Evolutionary conservation across 2,888 invertebrate species (phyloP), one percentile per base, ranked within the genome.

Genomic region (Cataglyphis rosenhaueri): DNA sequence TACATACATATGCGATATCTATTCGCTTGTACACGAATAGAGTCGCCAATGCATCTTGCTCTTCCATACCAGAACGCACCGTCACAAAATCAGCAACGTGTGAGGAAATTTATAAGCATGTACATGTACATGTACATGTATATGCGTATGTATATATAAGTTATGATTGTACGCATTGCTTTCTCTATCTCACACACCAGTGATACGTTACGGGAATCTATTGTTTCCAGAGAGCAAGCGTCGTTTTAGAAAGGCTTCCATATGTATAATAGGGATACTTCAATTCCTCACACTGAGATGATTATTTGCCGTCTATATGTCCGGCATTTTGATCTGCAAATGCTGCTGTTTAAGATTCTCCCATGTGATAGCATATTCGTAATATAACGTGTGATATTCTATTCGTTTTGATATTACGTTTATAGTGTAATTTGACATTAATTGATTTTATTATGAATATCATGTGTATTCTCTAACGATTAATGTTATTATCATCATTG

Each of bases 291-390:
- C 86, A 75, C 59, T 70, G 78, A 89, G 91, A 89, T 89, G 1
- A 84, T 89, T 91, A 91, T 90, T 91, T 91, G 89, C 91, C 90
- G 85, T 92, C 89, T 90, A 91, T 90, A 91, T 91, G 90, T 88
- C 90, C 84, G 87, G 85, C 84, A 86, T 89, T 88, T 86, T 86
- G 84, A 84, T 82, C 85, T 82, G 82, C 79, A n/a, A 52, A 91
- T 88, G 87, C 84, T 82, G 82, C 83, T 85, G 83, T 87, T 86
- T 85, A 79, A 75, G 1, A 74, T 74, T 52, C 52, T 57, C 25
- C 25, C 48, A 35, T 25, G 35, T 62, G 38, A 48, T 5, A 52
- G 9, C 35, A 6, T 35, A 35, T 35, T 32, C 4, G 32, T 35
- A 35, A 35, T 3, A 35, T 35, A 35, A 35, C 68, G n/a, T 21